phyloP scores from a whole-genome alignment of 2,797 vertebrate genomes.

The Eulemur albifrons region DNA sequence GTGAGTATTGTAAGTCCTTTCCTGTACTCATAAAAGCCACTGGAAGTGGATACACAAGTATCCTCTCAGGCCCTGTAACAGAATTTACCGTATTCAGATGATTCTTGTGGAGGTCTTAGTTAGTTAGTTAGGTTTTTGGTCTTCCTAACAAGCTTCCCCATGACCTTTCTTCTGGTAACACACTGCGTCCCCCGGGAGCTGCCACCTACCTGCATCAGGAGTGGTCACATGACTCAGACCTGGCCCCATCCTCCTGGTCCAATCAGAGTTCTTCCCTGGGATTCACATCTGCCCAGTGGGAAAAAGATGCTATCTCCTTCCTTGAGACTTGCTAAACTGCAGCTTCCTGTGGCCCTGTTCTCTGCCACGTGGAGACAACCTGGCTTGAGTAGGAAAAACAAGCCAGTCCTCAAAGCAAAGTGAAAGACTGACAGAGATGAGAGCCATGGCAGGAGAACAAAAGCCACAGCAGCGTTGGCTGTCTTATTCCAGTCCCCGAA shows the following conservation, averaged over 20 bases:
- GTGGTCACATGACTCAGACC: background rate
- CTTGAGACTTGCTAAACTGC: background rate
- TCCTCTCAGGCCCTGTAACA: background rate
- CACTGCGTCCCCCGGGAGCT: background rate
- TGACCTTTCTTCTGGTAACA: background rate
- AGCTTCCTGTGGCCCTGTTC: background rate
- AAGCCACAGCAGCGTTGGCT: background rate
- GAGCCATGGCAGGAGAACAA: background rate
- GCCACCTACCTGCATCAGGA: background rate
- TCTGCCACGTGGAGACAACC: background rate
- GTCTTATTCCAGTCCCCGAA: background rate
- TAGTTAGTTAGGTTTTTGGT: background rate
- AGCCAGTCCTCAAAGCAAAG: background rate
- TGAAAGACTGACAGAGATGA: background rate
- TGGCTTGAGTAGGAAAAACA: background rate
- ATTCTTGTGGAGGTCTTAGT: background rate
- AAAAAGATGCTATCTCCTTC: background rate
- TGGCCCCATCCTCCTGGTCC: background rate
- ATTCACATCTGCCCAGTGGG: background rate
- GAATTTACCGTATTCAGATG: background rate
- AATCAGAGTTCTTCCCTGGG: background rate
- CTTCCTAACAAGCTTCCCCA: background rate
- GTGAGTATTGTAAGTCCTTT: background rate
- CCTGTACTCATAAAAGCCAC: background rate
- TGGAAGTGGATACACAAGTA: background rate